Base-by-base conservation (phyloP, 2,113 vertebrate genomes). In the Elanus axillaris region DNA sequence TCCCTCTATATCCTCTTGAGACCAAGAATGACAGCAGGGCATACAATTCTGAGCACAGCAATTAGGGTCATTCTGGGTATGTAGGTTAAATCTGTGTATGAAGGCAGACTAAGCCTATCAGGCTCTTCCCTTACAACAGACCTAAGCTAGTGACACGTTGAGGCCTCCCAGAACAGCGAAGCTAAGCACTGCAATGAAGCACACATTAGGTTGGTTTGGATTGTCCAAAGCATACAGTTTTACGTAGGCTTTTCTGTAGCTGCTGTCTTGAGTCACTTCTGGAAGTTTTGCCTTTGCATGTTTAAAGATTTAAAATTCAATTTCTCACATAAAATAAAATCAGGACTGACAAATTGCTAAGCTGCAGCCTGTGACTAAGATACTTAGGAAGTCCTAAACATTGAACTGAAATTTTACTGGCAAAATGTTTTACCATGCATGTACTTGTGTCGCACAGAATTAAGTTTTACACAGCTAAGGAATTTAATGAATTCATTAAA, bases 381-480 rank as follows among this genome's bases (percentile, higher is more conserved):
- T 26, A 76, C n/a, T 69, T 27, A 29, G 2, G 55, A 77, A 89
- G 23, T 85, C 31, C 52, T 84, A 59, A 58, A 77, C 16, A 22
- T 1, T 77, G n/a, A 88, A 55, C 26, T 66, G 43, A 87, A 88
- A 66, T 22, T 58, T 4, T 10, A 82, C 3, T n/a, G 25, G 25
- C 9, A 38, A 78, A 91, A 50, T 22, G 10, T 45, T 68, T 21
- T 27, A 66, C 22, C 0, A 0, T 59, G 34, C 20, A 42, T 17
- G 16, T 64, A 56, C 8, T 59, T 0, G 0, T 31, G 20, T 50
- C 34, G 29, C n/a, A 81, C 11, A 59, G 80, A 78, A 71, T 56
- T 18, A 50, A 56, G n/a, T 31, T 62, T 75, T 52, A 81, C 23
- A 47, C 11, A 68, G 11, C 9, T 75, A 84, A 78, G 20, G 31